Evolutionary conservation across 2,888 invertebrate species (phyloP), one percentile per base, ranked within the genome.

Genomic region (Steinernema hermaphroditum): DNA sequence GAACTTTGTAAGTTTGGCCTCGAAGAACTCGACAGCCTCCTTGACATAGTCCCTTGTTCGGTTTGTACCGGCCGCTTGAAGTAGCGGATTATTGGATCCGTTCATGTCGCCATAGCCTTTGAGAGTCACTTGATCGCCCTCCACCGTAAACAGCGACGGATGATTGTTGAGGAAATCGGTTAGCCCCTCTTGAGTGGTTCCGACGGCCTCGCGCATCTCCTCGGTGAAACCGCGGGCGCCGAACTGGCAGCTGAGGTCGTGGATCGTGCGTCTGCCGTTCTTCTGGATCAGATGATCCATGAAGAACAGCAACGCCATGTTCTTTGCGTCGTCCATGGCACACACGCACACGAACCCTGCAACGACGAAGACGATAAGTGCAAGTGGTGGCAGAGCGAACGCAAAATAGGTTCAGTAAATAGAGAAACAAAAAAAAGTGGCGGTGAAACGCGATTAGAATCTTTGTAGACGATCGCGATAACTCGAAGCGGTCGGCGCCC

Each of bases 221-320:
- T 95, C 94, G 29, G 97, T 96, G 89, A 98, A 98, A 82, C 94
- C 96, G 89, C 96, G 95, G 82, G 96, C 96, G 86, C 97, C 97
- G 89, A 98, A 98, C 89, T 97, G 96, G 89, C 97, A 97, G 88
- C 95, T 95, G 83, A 98, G 91, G 90, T 98, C 97, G 75, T 86
- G 86, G 54, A 86, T 85, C 9, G 86, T 86, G 46, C 86, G 78
- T 54, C 68, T 70, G 49, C 82, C 81, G 41, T 72, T 75, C 74
- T 81, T 82, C 89, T 96, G 96, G 91, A 98, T 92, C 83, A 98
- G 91, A 86, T 96, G 92, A 90, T 98, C 98, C 88, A 97, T 92
- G 89, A 98, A 98, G 90, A 98, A 98, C 87, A 98, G 91, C 87
- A 98, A 90, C 85, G 96, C 96, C 92, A 93, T 92, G 89, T 96